phyloP scores from a whole-genome alignment of 2,888 invertebrate genomes.

The Drosophila buzzatii region DNA sequence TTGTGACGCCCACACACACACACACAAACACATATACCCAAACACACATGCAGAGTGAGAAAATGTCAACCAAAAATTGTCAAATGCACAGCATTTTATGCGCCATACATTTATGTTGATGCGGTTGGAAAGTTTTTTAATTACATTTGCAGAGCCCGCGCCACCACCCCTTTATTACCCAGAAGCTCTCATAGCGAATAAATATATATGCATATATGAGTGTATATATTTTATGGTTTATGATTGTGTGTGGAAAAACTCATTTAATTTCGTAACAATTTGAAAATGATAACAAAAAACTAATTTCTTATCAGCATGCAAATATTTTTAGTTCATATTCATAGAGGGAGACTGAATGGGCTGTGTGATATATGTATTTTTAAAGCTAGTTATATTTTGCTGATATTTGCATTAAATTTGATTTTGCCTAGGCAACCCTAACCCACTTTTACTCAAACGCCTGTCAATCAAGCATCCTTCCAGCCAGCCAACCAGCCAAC shows the following conservation, averaged over 20 bases:
- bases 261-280: slow-evolving; percentile 80
- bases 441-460: slow-evolving; percentile 51
- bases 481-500: slow-evolving; percentile 26
- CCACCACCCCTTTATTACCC: neutral
- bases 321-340: slow-evolving; percentile 14
- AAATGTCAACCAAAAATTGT: slow-evolving; percentile 76
- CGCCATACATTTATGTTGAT: slow-evolving; percentile 79
- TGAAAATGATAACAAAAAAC: slow-evolving; percentile 61
- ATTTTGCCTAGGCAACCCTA: slow-evolving; percentile 26
- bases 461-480: slow-evolving; percentile 63
- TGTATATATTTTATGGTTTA: slow-evolving; percentile 42
- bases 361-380: neutral
- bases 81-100: slow-evolving; percentile 74
- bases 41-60: slow-evolving; percentile 19
- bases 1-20: slow-evolving; percentile 21
- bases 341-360: neutral
- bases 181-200: slow-evolving; percentile 19
- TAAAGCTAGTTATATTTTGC: slow-evolving; percentile 15
- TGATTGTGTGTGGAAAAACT: slow-evolving; percentile 68
- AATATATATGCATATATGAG: slow-evolving; percentile 19
- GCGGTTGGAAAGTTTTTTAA: slow-evolving; percentile 80
- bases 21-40: slow-evolving; percentile 8
- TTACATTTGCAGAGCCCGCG: slow-evolving; percentile 62
- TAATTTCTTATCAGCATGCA: slow-evolving; percentile 40
- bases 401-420: slow-evolving; percentile 50